Evolutionary conservation across 1,140 invertebrate genomes (phyloP).

Genomic region (Drosophila simulans): DNA sequence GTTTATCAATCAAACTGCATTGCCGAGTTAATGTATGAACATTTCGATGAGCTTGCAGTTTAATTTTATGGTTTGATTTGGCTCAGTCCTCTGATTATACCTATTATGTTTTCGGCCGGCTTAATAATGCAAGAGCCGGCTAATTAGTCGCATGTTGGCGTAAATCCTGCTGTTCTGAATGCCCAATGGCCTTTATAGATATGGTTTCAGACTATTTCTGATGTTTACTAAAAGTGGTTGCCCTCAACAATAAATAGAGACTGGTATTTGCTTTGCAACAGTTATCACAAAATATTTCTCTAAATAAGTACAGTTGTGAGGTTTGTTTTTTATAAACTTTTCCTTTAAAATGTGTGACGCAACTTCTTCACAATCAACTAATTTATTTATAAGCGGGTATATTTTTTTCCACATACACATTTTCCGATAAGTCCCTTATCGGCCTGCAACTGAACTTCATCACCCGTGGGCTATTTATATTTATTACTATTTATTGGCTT

Average conservation of each 20-base stretch:
- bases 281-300: too few species aligned
- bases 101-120: slow-evolving; percentile 13
- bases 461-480: not conserved
- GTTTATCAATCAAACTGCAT: slow-evolving; percentile 67
- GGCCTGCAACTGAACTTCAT: not conserved
- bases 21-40: slow-evolving; percentile 43
- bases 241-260: too few species aligned
- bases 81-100: slow-evolving; percentile 14
- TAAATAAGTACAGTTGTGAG: too few species aligned
- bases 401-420: not conserved
- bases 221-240: too few species aligned
- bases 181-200: not conserved
- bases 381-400: not conserved
- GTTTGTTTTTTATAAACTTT: too few species aligned
- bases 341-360: too few species aligned
- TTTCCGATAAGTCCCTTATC: not conserved
- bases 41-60: slow-evolving; percentile 61
- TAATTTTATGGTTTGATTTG: slow-evolving; percentile 58
- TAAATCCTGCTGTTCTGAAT: not conserved
- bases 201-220: not conserved
- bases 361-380: too few species aligned
- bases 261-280: too few species aligned
- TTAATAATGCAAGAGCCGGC: slow-evolving; percentile 20
- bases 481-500: slow-evolving; percentile 42
- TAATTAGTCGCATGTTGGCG: slow-evolving; percentile 20